Evolutionary conservation across 2,888 invertebrate genomes (phyloP), one percentile per base, ranked within the genome.

Genomic region (Athalia cordata): DNA sequence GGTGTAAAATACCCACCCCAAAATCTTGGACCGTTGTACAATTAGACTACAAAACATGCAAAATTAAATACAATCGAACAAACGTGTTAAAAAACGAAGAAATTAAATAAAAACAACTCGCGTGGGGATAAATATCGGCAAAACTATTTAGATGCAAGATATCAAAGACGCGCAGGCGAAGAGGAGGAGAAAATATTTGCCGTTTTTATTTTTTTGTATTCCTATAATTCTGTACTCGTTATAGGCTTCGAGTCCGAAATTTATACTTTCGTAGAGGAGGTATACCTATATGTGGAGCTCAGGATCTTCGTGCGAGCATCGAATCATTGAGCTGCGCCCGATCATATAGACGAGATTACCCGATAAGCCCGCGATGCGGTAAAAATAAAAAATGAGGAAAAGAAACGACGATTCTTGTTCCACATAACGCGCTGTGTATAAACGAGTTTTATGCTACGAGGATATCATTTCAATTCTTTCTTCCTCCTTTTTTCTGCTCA

Each of bases 171-270:
- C 15, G 29, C n/a, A 65, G 4, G 61, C n/a, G 65, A 8, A 47
- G 9, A 66, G 59, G 7, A 9, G 47, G 45, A 75, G 62, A n/a
- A 29, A 5, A n/a, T 9, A 29, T 55, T 5, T 55, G 13, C 9
- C 7, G 7, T 11, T 52, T 52, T 29, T 47, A 5, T 76, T 49
- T 68, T 77, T 80, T 68, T 65, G 59, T 74, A 50, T 57, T 45
- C 57, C 70, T 57, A 9, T 72, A 64, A 13, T n/a, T n/a, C 13
- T 13, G 6, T 59, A 59, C n/a, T 13, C 59, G 6, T n/a, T 45
- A 43, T 64, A 29, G 29, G 29, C 29, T 29, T 29, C 29, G 29
- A 29, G 29, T 29, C 29, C 29, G 62, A 15, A 29, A 43, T 43
- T 43, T 64, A 64, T 64, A 61, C 61, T 3, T 61, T 47, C n/a